Percentiles rank a stretch among this genome's conserved stretches.
Evolutionary conservation across 2,797 vertebrate species (phyloP).

Genomic region (Gadopsis marmoratus): DNA sequence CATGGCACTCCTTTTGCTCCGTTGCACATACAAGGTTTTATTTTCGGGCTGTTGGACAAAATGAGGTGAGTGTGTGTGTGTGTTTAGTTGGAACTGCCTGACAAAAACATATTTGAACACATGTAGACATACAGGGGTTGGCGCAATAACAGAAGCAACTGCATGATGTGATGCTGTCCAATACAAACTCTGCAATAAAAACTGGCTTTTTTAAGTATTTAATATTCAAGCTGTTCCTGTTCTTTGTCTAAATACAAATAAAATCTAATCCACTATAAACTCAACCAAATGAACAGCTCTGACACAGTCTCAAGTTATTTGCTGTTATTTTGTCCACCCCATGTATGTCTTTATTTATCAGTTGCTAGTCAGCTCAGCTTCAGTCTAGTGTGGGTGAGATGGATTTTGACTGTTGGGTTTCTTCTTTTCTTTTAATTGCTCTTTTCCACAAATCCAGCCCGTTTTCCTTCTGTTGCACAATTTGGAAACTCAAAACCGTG

Average conservation of each 20-base stretch:
- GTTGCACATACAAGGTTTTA: conserved; percentile 32
- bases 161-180: not conserved
- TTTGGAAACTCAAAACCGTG: conserved; percentile 4
- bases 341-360: not conserved
- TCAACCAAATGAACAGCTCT: not conserved
- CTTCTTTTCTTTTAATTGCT: conserved; percentile 11
- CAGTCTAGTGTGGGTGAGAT: not conserved
- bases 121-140: conserved; percentile 4
- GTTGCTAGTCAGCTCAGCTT: not conserved
- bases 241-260: not conserved
- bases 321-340: not conserved
- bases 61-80: conserved; percentile 47
- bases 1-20: conserved; percentile 7
- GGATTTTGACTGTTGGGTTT: conserved; percentile 5
- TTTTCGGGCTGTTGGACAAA: conserved; percentile 26
- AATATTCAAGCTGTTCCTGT: not conserved
- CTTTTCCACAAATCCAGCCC: conserved; percentile 5
- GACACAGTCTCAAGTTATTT: not conserved
- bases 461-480: not conserved
- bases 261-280: not conserved
- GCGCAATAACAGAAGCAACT: conserved; percentile 6
- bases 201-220: not conserved
- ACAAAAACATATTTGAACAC: conserved; percentile 36
- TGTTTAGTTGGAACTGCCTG: conserved; percentile 30
- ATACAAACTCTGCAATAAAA: not conserved